Base-by-base conservation (phyloP, 2,797 vertebrate genomes). In the Sparus aurata region DNA sequence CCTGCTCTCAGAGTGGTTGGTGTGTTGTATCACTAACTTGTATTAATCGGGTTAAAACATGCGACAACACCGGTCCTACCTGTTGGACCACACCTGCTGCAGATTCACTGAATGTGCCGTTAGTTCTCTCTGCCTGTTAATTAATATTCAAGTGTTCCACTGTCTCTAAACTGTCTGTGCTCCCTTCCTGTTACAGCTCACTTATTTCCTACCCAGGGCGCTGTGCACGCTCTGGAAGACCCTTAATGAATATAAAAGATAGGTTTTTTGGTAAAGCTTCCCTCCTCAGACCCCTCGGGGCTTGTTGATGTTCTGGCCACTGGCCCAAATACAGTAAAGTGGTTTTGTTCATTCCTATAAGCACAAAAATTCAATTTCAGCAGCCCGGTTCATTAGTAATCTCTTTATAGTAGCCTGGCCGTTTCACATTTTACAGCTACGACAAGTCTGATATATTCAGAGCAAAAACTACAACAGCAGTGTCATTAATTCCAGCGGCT, bases 211-310 rank as follows among this genome's bases (percentile, higher is more conserved):
- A 65, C 75, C 67, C 62, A 18, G 70, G 54, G 68, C 12, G 20
- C 60, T 13, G 2, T 80, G 71, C 68, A 47, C 47, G 66, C 68
- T 77, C 49, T 0, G 46, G 27, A 64, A 73, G 52, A 72, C 50
- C 53, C 57, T 62, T 85, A 85, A 85, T 85, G 63, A 73, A 78
- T 80, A 73, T 75, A 83, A 87, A 78, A 72, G 67, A 86, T 49
- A 77, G 30, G 34, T 79, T 47, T 79, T 85, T 71, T 69, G 38
- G 43, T 52, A 61, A 77, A 73, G 59, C 63, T 71, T 34, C 62
- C 64, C 46, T 61, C 52, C 41, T 81, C 65, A 18, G 71, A 50
- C 58, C 62, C 38, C 76, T 53, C 34, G 57, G 71, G 75, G 66
- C 69, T 53, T 77, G 68, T 53, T 66, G 70, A 61, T n/a, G 30